Conservation (phyloP, 2,113 vertebrate species). For the Ophiodon elongatus region DNA sequence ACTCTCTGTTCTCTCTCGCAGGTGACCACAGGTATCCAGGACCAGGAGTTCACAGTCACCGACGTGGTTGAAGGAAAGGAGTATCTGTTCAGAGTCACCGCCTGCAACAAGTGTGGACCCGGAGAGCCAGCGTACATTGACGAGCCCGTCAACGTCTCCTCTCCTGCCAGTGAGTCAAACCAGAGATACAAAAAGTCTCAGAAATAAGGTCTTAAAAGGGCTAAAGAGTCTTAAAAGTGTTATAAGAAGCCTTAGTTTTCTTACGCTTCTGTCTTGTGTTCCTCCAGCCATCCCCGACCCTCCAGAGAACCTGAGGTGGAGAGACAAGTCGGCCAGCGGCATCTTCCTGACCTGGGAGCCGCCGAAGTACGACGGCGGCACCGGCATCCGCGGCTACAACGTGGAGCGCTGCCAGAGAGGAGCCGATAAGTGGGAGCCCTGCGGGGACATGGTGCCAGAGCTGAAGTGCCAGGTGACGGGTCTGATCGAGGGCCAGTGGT, state of each 20-base stretch:
- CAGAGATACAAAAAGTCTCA: neutral
- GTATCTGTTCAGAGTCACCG: conserved; percentile 94
- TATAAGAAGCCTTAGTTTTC: neutral
- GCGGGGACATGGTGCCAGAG: conserved; percentile 91
- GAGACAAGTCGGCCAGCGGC: conserved; percentile 93
- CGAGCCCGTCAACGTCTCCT: conserved; percentile 95
- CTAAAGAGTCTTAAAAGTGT: neutral
- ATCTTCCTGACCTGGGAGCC: conserved; percentile 98
- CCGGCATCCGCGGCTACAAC: conserved; percentile 93
- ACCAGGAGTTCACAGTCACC: conserved; percentile 94
- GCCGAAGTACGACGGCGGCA: conserved; percentile 94
- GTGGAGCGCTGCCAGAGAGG: conserved; percentile 96
- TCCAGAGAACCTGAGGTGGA: conserved; percentile 98
- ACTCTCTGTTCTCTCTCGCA: conserved; percentile 56
- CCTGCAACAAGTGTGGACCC: conserved; percentile 96
- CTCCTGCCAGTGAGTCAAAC: conserved; percentile 92
- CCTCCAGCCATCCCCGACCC: conserved; percentile 93
- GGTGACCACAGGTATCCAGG: conserved; percentile 90
- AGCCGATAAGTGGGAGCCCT: conserved; percentile 94
- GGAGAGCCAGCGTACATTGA: conserved; percentile 97
- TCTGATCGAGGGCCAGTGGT: conserved; percentile 96
- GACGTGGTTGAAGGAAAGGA: conserved; percentile 97
- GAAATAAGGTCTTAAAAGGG: neutral
- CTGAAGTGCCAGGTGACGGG: conserved; percentile 93
- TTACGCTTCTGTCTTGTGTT: neutral